phyloP scores from a whole-genome alignment of 1,140 invertebrate species.

The Homalodisca vitripennis region DNA sequence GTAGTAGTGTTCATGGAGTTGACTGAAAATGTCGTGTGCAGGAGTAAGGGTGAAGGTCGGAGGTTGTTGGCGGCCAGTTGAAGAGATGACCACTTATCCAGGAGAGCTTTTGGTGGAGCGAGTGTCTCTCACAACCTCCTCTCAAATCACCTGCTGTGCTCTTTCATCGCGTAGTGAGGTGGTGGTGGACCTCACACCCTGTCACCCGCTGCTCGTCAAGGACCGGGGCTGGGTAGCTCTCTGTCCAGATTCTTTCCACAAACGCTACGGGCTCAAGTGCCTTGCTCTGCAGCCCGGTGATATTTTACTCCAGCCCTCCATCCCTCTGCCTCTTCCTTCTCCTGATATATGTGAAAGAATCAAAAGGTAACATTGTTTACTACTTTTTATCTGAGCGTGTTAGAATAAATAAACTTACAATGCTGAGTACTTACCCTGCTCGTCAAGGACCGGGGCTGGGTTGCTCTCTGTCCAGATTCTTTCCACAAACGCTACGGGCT shows the following conservation, averaged over 20 bases:
- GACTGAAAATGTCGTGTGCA: no score
- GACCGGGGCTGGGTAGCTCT: constrained; percentile 38
- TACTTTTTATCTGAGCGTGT: no score
- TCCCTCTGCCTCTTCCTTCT: constrained; percentile 30
- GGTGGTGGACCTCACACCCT: constrained; percentile 23
- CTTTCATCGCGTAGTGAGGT: constrained; percentile 28
- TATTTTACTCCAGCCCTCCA: constrained; percentile 31
- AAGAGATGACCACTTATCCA: constrained; percentile 37
- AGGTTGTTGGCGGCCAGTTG: constrained; percentile 32
- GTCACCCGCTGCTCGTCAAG: constrained; percentile 35
- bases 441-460: constrained; percentile 38
- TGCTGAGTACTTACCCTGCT: no score
- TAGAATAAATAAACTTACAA: no score
- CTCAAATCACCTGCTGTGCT: constrained; percentile 13
- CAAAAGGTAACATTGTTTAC: constrained; percentile 42
- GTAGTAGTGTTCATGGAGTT: not conserved
- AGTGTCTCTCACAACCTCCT: not conserved
- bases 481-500: constrained; percentile 33
- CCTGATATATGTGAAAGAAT: constrained; percentile 41
- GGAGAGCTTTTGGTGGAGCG: constrained; percentile 34
- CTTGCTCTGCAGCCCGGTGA: constrained; percentile 35
- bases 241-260: constrained; percentile 32
- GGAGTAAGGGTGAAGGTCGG: constrained; percentile 24
- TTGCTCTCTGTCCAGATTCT: constrained; percentile 33
- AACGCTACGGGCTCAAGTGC: constrained; percentile 35